Conservation (phyloP, 64 coral and sea anemone species). For the Platygyra sinensis region DNA sequence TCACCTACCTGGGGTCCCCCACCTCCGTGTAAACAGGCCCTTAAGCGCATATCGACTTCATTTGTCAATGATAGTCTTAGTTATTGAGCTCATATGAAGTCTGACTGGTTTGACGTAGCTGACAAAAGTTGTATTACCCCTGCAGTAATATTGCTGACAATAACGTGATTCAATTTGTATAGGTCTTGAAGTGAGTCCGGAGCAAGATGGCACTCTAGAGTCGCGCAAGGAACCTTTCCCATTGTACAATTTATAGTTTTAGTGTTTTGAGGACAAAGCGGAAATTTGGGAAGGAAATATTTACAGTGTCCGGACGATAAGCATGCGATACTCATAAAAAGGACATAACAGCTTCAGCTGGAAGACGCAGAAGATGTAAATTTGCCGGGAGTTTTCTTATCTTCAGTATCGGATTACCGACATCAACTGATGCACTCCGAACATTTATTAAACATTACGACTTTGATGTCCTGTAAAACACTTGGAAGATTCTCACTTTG, state of each 20-base stretch:
- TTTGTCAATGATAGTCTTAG: background rate
- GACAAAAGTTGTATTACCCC: background rate
- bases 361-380: background rate
- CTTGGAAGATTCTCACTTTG: background rate
- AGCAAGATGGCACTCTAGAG: background rate
- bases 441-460: no score
- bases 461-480: background rate
- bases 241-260: background rate
- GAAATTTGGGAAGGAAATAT: slow-evolving; percentile 4
- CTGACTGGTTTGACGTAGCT: background rate
- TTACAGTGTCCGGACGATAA: background rate
- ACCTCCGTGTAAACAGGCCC: no score
- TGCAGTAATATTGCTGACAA: background rate
- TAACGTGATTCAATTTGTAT: background rate
- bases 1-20: no score
- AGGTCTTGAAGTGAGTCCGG: background rate
- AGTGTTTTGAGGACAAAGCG: background rate
- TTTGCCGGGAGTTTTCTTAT: background rate
- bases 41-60: no score
- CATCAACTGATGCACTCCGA: background rate
- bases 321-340: background rate
- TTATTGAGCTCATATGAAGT: background rate
- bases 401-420: background rate
- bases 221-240: no score
- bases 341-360: background rate